phyloP scores from a whole-genome alignment of 1,140 invertebrate species.

The Brachionus sp. region DNA sequence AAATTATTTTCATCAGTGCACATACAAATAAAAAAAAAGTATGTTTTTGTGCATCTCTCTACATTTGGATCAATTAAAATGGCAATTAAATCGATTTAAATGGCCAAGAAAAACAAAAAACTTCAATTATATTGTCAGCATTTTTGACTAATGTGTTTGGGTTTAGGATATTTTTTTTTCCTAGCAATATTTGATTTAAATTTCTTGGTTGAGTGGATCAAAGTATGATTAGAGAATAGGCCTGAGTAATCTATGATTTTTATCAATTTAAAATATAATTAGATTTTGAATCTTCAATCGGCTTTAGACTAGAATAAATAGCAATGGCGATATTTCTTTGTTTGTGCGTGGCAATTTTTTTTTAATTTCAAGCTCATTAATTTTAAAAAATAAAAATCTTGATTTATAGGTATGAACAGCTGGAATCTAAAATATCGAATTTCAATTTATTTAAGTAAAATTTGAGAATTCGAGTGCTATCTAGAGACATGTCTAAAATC shows the following conservation, averaged over 20 bases:
- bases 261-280: not conserved
- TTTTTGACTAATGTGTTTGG: not conserved
- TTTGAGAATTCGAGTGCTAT: not conserved
- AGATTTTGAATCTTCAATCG: not conserved
- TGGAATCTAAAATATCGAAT: not conserved
- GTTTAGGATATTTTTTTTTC: not conserved
- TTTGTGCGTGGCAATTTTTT: not conserved
- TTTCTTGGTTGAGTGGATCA: not conserved
- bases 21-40: not conserved
- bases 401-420: not conserved
- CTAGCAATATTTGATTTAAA: not conserved
- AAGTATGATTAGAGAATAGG: not conserved
- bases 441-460: not conserved
- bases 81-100: conserved; percentile 22
- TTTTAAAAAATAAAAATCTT: not conserved
- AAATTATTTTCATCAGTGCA: not conserved
- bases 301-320: not conserved
- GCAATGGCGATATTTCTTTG: not conserved
- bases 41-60: not conserved
- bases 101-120: not conserved
- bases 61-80: not conserved
- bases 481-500: not conserved
- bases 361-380: not conserved
- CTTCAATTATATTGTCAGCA: conserved; percentile 35
- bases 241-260: conserved; percentile 2